Evolutionary conservation across 2,113 vertebrate species (phyloP).

Genomic region (Thamnophis sirtalis): DNA sequence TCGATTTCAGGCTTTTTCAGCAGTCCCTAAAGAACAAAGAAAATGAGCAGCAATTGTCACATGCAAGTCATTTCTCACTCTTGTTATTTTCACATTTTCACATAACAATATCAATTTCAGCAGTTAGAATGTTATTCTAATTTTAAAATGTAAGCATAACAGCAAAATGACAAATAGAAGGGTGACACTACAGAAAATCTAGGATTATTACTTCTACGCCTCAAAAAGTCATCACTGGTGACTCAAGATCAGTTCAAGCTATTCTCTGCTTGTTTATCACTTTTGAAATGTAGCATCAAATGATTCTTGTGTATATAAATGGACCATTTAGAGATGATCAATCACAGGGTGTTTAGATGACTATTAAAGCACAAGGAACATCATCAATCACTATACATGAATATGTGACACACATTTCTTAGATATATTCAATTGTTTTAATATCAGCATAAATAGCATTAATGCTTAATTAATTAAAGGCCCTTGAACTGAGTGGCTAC

Average conservation of each 20-base stretch:
- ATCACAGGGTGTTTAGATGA: background rate
- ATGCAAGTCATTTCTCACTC: background rate
- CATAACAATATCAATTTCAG: background rate
- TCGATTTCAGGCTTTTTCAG: background rate
- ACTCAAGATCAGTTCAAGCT: background rate
- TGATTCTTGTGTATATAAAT: background rate
- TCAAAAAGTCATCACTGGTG: background rate
- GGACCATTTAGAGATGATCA: background rate
- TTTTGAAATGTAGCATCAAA: background rate
- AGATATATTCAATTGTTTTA: no score
- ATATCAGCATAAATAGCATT: background rate
- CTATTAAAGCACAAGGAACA: background rate
- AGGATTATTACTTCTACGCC: background rate
- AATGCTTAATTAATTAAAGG: background rate
- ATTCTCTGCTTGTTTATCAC: background rate
- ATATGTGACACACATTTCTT: background rate
- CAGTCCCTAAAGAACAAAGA: background rate
- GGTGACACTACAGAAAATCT: background rate
- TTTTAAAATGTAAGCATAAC: rapidly evolving
- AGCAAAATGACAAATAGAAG: rapidly evolving
- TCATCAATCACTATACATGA: background rate
- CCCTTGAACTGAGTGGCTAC: background rate
- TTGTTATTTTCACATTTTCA: background rate
- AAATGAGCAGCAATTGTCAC: rapidly evolving
- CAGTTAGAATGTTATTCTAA: no score